These are phyloP conservation scores for Aphidoletes aphidimyza DNA, from an alignment of 2,888 invertebrate species.

Conservation along the genomic window DNA sequence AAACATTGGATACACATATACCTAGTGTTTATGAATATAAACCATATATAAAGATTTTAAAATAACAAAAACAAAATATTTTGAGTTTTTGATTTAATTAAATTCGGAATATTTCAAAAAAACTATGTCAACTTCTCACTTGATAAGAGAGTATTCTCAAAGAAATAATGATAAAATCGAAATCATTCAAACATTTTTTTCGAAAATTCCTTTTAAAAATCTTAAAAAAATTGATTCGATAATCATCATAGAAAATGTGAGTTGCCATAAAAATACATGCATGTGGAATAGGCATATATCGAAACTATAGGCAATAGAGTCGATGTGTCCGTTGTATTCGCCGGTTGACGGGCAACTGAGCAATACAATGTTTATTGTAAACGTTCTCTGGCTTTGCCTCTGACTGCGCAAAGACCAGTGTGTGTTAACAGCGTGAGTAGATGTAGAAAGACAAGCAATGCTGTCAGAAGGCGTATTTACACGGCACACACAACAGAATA, in stretches of 20 bases:
- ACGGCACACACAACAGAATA: not conserved
- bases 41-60: no score
- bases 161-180: no score
- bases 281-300: not conserved
- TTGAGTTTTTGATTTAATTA: no score
- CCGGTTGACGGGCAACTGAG: constrained; percentile 2
- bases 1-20: no score
- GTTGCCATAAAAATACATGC: not conserved
- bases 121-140: no score
- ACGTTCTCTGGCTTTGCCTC: not conserved
- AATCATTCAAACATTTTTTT: no score
- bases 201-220: no score
- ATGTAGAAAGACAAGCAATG: not conserved
- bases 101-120: no score
- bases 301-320: not conserved
- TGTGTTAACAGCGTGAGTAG: not conserved
- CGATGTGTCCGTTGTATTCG: not conserved
- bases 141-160: no score
- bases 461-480: constrained; percentile 52
- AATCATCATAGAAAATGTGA: not conserved
- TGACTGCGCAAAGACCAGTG: not conserved
- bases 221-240: no score
- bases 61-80: no score
- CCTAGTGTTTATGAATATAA: no score
- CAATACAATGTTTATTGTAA: not conserved